Evolutionary conservation across 2,888 invertebrate species (phyloP).

Genomic region (Chromoteleia sp.): DNA sequence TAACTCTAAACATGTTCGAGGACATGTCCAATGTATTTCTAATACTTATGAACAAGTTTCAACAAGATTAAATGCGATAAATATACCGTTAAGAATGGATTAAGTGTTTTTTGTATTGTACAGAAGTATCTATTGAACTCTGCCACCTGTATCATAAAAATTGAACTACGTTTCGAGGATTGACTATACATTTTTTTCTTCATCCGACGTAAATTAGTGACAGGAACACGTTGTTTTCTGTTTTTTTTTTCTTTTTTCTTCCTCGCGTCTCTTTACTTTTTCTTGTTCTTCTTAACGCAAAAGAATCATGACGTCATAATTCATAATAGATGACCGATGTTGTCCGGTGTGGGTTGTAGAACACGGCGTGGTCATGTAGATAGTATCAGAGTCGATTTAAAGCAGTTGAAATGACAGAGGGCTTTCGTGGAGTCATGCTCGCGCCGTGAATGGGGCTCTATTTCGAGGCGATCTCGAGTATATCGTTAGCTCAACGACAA

Average conservation of each 20-base stretch:
- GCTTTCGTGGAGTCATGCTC: constrained; percentile 70
- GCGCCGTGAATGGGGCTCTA: constrained; percentile 64
- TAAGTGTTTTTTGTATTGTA: too few species aligned
- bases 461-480: constrained; percentile 66
- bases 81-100: too few species aligned
- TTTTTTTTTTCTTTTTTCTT: not conserved
- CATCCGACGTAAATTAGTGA: constrained; percentile 41
- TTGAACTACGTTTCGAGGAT: not conserved
- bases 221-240: constrained; percentile 19
- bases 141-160: constrained; percentile 6
- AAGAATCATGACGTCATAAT: constrained; percentile 46
- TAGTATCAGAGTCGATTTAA: constrained; percentile 70
- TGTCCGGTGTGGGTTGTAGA: constrained; percentile 65
- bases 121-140: too few species aligned
- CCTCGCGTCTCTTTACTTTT: not conserved
- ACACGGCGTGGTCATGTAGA: constrained; percentile 66
- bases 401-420: constrained; percentile 72
- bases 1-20: too few species aligned
- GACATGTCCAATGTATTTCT: too few species aligned
- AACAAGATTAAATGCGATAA: too few species aligned
- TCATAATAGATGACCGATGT: constrained; percentile 63
- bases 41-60: too few species aligned
- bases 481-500: constrained; percentile 70
- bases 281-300: not conserved
- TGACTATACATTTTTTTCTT: constrained; percentile 1